Evolutionary conservation across 2,888 invertebrate genomes (phyloP).

Genomic region (Eristalinus sepulchralis): DNA sequence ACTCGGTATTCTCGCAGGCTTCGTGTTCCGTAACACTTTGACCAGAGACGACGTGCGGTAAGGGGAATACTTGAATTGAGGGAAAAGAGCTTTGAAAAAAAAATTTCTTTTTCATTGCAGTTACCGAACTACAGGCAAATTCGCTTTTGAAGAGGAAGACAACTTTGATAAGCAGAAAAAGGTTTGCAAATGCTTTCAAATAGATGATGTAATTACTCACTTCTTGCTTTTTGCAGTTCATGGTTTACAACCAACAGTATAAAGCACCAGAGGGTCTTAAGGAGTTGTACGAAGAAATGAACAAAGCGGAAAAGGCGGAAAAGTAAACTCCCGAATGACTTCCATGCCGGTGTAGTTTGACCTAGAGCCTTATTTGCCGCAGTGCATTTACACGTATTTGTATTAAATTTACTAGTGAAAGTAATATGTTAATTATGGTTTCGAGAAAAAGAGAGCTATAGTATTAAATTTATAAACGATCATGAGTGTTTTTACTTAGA

Average conservation of each 20-base stretch:
- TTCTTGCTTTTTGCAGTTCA: constrained; percentile 10
- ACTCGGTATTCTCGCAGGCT: not conserved
- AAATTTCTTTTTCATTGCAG: not conserved
- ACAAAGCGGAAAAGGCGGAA: not conserved
- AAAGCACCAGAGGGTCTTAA: constrained; percentile 30
- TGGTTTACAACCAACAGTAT: constrained; percentile 17
- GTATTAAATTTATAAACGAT: not conserved
- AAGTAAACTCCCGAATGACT: not conserved
- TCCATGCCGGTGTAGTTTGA: not conserved
- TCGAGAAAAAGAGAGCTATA: not conserved
- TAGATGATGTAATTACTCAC: not conserved
- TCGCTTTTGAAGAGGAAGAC: constrained; percentile 24
- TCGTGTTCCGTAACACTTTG: constrained; percentile 24
- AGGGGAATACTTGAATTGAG: not conserved
- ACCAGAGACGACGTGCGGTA: constrained; percentile 39
- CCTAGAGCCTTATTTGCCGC: not conserved
- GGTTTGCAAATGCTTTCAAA: not conserved
- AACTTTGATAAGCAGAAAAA: constrained; percentile 19
- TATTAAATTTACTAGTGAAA: not conserved
- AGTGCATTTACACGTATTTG: not conserved
- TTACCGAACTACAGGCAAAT: constrained; percentile 2
- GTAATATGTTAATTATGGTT: not conserved
- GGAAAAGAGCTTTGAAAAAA: not conserved
- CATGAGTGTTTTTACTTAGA: not conserved
- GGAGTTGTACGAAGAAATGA: constrained; percentile 22